These are phyloP conservation scores for Chrysolina haemoptera DNA, from an alignment of 2,888 invertebrate species.

Conservation along the genomic window DNA sequence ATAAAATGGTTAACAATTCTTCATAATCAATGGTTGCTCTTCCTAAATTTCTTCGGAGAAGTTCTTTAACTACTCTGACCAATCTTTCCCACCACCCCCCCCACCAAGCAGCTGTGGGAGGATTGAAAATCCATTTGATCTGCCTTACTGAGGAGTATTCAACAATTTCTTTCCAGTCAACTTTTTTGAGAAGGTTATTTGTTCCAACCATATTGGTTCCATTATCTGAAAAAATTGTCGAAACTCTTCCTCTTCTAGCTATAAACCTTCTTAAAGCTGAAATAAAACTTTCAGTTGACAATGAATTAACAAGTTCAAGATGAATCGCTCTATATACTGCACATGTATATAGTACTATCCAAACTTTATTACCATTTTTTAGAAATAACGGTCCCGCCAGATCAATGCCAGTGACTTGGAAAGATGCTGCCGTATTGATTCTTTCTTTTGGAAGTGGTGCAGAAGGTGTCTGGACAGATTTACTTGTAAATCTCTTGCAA, in stretches of 20 bases:
- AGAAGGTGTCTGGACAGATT: background rate
- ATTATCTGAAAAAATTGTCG: background rate
- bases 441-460: background rate
- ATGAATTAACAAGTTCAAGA: background rate
- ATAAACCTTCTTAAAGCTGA: background rate
- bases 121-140: background rate
- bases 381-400: background rate
- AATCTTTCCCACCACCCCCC: too few relatives aligned
- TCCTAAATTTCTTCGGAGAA: conserved; percentile 7
- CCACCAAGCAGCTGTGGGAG: too few relatives aligned
- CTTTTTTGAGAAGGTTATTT: background rate
- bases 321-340: background rate
- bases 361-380: background rate
- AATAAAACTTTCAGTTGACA: background rate
- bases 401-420: background rate
- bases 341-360: background rate
- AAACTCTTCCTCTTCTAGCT: background rate
- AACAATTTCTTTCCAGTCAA: background rate
- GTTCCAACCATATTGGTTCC: background rate
- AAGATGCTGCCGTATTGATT: background rate
- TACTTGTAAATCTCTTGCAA: background rate
- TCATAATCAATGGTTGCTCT: background rate
- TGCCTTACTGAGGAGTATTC: background rate
- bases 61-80: too few relatives aligned
- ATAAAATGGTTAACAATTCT: background rate